Conservation (phyloP, 53 echinoderm and acorn worm genomes). For the Hippasteria phrygiana region DNA sequence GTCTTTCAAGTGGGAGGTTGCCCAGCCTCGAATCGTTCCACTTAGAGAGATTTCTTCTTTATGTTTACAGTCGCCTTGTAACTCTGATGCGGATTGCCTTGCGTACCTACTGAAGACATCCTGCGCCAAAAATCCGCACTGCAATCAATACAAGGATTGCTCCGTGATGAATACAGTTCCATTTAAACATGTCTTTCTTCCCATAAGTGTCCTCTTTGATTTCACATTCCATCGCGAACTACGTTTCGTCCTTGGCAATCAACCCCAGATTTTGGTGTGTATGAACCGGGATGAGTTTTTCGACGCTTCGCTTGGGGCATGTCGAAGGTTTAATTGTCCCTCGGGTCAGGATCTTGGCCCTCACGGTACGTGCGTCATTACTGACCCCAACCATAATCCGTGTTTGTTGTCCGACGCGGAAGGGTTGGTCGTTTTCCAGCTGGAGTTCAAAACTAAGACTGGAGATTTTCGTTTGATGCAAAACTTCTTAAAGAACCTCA, state of each 20-base stretch:
- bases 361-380: not conserved
- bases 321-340: not conserved
- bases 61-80: not conserved
- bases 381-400: not conserved
- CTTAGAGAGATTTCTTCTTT: no score
- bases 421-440: not conserved
- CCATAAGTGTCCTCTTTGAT: not conserved
- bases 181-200: not conserved
- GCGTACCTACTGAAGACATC: not conserved
- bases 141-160: not conserved
- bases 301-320: not conserved
- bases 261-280: not conserved
- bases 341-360: not conserved
- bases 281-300: not conserved
- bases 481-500: not conserved
- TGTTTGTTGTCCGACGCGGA: not conserved
- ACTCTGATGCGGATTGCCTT: not conserved
- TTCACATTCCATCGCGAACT: not conserved
- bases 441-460: not conserved
- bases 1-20: not conserved
- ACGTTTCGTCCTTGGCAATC: not conserved
- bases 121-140: slow-evolving; percentile 24
- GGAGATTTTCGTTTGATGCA: not conserved
- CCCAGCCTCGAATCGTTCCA: slow-evolving; percentile 3
- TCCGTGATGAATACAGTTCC: not conserved